Evolutionary conservation across 2,888 invertebrate species (phyloP).

Genomic region (Suillia variegata): DNA sequence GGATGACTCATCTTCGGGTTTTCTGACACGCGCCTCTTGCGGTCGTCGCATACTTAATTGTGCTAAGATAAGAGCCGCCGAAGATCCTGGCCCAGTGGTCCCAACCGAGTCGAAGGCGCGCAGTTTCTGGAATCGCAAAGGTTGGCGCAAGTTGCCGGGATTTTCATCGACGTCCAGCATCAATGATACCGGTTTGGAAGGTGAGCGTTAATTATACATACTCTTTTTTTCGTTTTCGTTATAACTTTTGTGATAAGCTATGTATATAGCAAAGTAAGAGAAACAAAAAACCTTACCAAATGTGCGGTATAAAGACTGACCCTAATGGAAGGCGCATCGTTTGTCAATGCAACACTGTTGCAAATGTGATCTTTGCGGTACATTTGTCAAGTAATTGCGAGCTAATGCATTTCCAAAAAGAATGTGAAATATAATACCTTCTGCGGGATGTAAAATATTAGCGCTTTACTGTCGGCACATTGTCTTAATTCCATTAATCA

Average conservation of each 20-base stretch:
- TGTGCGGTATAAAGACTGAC: slow-evolving; percentile 6
- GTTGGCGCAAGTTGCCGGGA: slow-evolving; percentile 79
- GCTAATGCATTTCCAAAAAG: too few species aligned
- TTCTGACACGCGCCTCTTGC: slow-evolving; percentile 61
- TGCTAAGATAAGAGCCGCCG: slow-evolving; percentile 63
- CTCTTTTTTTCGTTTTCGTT: too few species aligned
- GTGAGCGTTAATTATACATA: too few species aligned
- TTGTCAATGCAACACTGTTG: slow-evolving; percentile 17
- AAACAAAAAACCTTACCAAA: too few species aligned
- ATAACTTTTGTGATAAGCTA: not conserved
- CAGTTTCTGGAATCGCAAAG: slow-evolving; percentile 75
- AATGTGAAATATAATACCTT: too few species aligned
- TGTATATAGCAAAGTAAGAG: too few species aligned
- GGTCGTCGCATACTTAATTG: slow-evolving; percentile 56
- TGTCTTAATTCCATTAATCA: too few species aligned
- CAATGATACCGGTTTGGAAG: slow-evolving; percentile 69
- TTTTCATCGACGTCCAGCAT: slow-evolving; percentile 74
- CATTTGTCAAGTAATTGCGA: too few species aligned
- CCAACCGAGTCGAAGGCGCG: slow-evolving; percentile 58
- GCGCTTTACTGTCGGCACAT: too few species aligned
- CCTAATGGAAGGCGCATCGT: slow-evolving; percentile 19
- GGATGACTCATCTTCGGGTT: slow-evolving; percentile 34
- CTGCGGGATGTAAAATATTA: too few species aligned
- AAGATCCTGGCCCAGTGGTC: slow-evolving; percentile 56
- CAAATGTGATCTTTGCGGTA: too few species aligned